phyloP scores from a whole-genome alignment of 2,113 vertebrate species.

The Petrocephalus zakoni region DNA sequence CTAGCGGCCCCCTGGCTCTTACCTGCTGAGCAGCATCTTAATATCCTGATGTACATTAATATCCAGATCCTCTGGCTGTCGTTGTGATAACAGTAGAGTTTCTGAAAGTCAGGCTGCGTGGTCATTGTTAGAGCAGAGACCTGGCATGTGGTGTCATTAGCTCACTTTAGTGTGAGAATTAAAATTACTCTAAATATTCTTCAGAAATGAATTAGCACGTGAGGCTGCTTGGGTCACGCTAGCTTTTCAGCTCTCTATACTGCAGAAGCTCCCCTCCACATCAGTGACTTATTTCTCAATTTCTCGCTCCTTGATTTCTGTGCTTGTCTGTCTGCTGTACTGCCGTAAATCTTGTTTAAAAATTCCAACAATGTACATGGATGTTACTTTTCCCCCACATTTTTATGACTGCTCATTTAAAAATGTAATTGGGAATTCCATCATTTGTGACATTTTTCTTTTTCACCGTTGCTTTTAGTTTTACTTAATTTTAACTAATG shows the following conservation, averaged over 20 bases:
- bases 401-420: constrained; percentile 53
- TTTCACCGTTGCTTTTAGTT: constrained; percentile 41
- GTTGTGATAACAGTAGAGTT: background rate
- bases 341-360: background rate
- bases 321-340: background rate
- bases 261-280: background rate
- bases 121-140: background rate
- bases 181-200: background rate
- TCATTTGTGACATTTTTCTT: background rate
- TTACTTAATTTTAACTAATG: constrained; percentile 38
- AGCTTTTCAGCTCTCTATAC: background rate
- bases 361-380: constrained; percentile 25
- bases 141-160: background rate
- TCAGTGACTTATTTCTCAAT: background rate
- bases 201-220: background rate
- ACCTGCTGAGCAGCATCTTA: background rate
- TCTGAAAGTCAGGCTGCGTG: background rate
- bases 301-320: background rate
- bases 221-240: background rate
- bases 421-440: constrained; percentile 11
- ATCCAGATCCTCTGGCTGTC: background rate
- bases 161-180: constrained; percentile 19
- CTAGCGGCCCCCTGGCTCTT: background rate
- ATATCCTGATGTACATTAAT: background rate
- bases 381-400: constrained; percentile 28